Evolutionary conservation across 2,797 vertebrate species (phyloP).

Genomic region (Simalia tracyae): DNA sequence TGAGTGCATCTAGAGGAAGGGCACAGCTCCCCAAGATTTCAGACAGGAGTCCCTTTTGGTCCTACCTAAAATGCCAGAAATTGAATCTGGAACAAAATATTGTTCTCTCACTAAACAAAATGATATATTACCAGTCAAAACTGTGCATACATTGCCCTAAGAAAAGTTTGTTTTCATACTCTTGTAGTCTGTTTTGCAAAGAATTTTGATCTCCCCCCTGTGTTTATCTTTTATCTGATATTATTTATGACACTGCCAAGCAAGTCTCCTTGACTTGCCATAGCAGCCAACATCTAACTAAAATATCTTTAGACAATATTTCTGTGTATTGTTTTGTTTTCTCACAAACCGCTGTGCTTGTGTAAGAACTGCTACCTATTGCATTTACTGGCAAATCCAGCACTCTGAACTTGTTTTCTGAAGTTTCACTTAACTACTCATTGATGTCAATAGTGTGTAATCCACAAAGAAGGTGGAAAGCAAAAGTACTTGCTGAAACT

Average conservation of each 20-base stretch:
- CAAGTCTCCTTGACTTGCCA: neutral
- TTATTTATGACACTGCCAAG: neutral
- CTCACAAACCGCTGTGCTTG: neutral
- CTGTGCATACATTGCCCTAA: neutral
- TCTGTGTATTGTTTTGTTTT: neutral
- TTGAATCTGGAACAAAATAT: neutral
- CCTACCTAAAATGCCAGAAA: neutral
- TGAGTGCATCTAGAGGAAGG: neutral
- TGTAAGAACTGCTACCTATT: neutral
- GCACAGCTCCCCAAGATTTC: neutral
- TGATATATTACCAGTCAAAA: neutral
- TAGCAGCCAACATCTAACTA: neutral
- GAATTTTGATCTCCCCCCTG: neutral
- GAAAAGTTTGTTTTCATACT: neutral
- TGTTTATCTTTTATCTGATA: neutral
- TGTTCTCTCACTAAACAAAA: neutral
- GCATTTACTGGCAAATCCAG: neutral
- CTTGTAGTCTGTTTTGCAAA: neutral
- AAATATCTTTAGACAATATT: neutral
- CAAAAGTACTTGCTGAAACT: neutral
- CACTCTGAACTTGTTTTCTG: neutral
- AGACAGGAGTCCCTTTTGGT: neutral
- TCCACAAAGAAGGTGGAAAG: neutral
- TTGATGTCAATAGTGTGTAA: neutral
- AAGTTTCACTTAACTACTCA: neutral